A percentile compares a stretch with the other conserved stretches of the same genome.
These are phyloP conservation scores for Grantiella picta DNA, from an alignment of 2,113 vertebrate species.

Conservation along the genomic window DNA sequence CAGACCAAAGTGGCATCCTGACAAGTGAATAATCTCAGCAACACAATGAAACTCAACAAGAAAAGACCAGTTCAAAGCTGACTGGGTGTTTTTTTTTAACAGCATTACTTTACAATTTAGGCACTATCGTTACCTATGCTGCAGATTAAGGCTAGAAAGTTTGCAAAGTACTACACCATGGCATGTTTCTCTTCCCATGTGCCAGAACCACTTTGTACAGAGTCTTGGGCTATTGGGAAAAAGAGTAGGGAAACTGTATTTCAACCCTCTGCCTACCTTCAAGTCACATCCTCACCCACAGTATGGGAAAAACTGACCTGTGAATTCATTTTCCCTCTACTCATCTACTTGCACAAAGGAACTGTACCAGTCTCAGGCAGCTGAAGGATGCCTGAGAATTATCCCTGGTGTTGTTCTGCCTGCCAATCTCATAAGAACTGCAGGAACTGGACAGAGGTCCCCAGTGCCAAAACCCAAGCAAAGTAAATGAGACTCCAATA, in stretches of 20 bases:
- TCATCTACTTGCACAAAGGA: neutral
- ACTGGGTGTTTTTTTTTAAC: neutral
- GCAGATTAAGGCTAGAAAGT: slow-evolving; percentile 18
- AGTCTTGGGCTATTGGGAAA: neutral
- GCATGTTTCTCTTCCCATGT: neutral
- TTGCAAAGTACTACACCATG: neutral
- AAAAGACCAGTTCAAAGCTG: slow-evolving; percentile 67
- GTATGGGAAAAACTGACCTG: neutral
- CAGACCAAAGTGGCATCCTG: slow-evolving; percentile 18
- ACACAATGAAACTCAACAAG: slow-evolving; percentile 62
- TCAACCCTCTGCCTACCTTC: neutral
- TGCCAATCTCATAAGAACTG: neutral
- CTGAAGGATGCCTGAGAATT: neutral
- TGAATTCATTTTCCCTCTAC: neutral
- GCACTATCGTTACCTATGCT: slow-evolving; percentile 12
- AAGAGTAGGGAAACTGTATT: neutral
- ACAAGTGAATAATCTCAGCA: slow-evolving; percentile 49
- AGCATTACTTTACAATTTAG: slow-evolving; percentile 34
- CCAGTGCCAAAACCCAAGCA: neutral
- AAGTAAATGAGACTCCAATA: neutral
- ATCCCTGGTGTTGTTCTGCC: neutral
- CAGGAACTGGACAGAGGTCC: neutral
- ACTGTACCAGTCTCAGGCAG: neutral
- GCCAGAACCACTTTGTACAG: neutral
- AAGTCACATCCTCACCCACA: neutral